phyloP scores from a whole-genome alignment of 2,113 vertebrate genomes.

The Sclerurus mexicanus region DNA sequence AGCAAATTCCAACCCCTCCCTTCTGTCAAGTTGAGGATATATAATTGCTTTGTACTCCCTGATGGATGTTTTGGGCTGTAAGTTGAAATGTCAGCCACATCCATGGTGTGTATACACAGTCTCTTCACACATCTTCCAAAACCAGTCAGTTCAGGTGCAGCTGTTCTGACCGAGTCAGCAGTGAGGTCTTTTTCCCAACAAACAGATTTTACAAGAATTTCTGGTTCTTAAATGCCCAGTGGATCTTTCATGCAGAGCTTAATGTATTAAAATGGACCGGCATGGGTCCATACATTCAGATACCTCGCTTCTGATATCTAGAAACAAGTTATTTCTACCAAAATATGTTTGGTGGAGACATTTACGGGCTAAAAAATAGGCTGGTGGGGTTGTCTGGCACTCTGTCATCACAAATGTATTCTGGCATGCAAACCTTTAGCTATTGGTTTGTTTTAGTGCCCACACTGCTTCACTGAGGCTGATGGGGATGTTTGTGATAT shows the following conservation, averaged over 20 bases:
- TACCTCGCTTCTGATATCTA: not conserved
- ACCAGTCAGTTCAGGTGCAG: not conserved
- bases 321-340: not conserved
- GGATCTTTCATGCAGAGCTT: not conserved
- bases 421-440: not conserved
- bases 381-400: not conserved
- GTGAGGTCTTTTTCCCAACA: not conserved
- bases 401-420: not conserved
- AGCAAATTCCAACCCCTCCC: constrained; percentile 23
- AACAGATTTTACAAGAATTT: not conserved
- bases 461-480: not conserved
- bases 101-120: not conserved
- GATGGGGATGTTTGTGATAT: not conserved
- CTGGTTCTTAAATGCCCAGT: not conserved
- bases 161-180: not conserved
- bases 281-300: not conserved
- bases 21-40: not conserved
- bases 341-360: not conserved
- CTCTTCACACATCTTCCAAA: not conserved
- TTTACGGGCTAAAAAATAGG: not conserved
- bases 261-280: not conserved
- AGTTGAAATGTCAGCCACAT: constrained; percentile 4
- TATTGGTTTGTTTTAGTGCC: not conserved
- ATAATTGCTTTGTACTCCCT: not conserved
- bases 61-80: not conserved